Evolutionary conservation across 2,113 vertebrate genomes (phyloP).

Genomic region (Sylvia atricapilla): DNA sequence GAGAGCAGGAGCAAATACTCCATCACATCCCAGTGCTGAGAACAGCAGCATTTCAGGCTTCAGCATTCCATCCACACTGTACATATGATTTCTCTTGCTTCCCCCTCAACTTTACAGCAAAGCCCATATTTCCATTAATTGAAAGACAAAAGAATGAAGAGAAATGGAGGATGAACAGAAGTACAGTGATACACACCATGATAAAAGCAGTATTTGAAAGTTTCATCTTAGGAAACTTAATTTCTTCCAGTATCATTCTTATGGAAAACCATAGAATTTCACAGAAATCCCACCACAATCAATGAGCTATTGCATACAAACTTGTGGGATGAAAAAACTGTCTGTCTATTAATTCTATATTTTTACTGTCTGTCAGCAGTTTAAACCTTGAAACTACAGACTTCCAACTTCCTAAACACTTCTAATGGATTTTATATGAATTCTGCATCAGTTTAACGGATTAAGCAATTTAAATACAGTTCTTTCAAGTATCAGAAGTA

Average conservation of each 20-base stretch:
- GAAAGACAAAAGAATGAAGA: background rate
- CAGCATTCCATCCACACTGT: background rate
- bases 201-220: background rate
- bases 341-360: background rate
- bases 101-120: background rate
- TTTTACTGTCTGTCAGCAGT: background rate
- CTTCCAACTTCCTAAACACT: background rate
- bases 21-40: background rate
- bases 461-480: background rate
- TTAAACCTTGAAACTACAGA: background rate
- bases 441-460: background rate
- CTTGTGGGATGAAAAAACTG: background rate
- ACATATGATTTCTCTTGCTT: background rate
- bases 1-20: background rate
- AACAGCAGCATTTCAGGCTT: background rate
- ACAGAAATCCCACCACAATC: background rate
- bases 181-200: background rate
- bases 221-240: background rate
- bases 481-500: background rate
- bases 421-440: background rate
- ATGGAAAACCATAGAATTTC: background rate
- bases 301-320: background rate
- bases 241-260: background rate
- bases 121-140: background rate
- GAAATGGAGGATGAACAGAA: background rate